Base-by-base conservation (phyloP, 2,888 invertebrate species). In the Cephalotes varians region DNA sequence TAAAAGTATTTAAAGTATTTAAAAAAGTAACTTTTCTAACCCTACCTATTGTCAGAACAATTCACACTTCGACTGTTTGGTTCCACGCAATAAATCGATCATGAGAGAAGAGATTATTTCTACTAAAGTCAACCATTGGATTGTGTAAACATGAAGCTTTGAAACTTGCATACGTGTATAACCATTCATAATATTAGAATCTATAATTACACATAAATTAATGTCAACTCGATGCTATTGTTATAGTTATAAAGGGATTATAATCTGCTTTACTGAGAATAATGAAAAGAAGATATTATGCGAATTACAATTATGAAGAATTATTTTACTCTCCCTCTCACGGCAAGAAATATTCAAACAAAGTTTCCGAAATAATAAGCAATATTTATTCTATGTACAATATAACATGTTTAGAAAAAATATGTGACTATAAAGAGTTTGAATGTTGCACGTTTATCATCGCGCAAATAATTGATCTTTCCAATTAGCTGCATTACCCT, bases 391-490 rank as follows among this genome's bases (percentile, higher is more conserved):
- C 81, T 74, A 72, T 85, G 71, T 86, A 87, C 67, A 91, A 87
- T 86, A 90, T 85, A 80, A 71, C n/a, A n/a, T n/a, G n/a, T n/a
- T n/a, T n/a, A 40, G 67, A 90, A 91, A 88, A 91, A 89, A 91
- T 86, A 85, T 47, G 65, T 85, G 58, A 64, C 44, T 85, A 84
- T 67, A 87, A 89, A 88, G 54, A 56, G 44, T 79, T 73, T 4
- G 80, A 60, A 73, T n/a, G 51, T 47, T 21, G 5, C 34, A 64
- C 25, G 28, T 49, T 74, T 47, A 47, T 73, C 58, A 15, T 73
- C 60, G 12, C 18, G 21, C 15, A 15, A 72, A 15, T 31, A 60
- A 74, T 74, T 49, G 25, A 74, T 18, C 73, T 73, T 40, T 6
- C 9, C 28, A 40, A 58, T 40, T 44, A 31, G 3, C 25, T 21